Percentiles rank a stretch among this genome's conserved stretches.
Conservation (phyloP, 2,888 invertebrate genomes). For the Idaea dimidiata region DNA sequence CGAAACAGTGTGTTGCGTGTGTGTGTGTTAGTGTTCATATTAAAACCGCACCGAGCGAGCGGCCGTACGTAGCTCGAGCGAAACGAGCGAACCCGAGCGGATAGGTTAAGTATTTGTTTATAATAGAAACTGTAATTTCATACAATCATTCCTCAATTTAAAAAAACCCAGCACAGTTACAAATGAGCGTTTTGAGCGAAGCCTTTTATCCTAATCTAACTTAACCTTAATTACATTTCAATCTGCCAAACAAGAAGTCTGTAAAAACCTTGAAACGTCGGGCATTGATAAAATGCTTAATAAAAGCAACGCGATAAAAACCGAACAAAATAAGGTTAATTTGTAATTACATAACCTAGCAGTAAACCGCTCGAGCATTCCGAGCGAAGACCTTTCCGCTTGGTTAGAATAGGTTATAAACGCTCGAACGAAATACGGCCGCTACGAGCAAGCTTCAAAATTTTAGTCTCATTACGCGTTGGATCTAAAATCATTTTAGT, state of each 20-base stretch:
- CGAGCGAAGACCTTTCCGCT: background rate
- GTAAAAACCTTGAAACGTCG: too few species aligned
- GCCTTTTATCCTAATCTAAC: too few species aligned
- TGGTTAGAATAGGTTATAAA: background rate
- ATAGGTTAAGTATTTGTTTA: background rate
- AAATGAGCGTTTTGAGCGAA: background rate
- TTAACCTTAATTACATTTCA: too few species aligned
- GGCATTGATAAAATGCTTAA: too few species aligned
- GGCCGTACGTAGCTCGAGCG: background rate
- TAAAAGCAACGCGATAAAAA: too few species aligned
- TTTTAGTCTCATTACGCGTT: conserved; percentile 27
- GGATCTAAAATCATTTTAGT: conserved; percentile 19
- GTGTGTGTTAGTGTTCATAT: conserved; percentile 63
- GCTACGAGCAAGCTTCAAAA: conserved; percentile 26
- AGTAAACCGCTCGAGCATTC: background rate
- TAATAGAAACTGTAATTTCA: too few species aligned
- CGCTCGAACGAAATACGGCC: conserved; percentile 15
- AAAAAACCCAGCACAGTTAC: background rate
- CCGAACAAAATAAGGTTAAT: too few species aligned
- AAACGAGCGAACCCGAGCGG: background rate
- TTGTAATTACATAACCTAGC: background rate
- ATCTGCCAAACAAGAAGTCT: too few species aligned
- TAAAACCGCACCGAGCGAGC: conserved; percentile 3
- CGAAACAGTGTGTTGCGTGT: conserved; percentile 57
- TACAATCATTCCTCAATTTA: too few species aligned